Base-by-base conservation (phyloP, 2,888 invertebrate species). In the Acronicta leporina region DNA sequence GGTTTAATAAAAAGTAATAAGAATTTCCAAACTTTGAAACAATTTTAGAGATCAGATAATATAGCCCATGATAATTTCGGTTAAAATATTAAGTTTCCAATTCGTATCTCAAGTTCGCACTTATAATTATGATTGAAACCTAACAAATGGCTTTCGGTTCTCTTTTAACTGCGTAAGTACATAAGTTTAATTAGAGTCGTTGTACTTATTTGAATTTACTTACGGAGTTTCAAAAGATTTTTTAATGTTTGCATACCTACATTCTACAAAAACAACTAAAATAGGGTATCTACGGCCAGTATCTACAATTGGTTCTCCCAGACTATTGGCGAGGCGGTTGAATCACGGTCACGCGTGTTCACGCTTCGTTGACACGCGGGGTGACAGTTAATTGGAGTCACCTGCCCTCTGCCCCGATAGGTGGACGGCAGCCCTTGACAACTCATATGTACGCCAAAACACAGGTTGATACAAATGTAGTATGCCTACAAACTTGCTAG, bases 381-480 rank as follows among this genome's bases (percentile, higher is more conserved):
- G 68, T 53, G 81, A 79, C 67, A 77, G 89, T 87, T 94, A 93
- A 94, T 94, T 94, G 94, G 91, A 92, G 92, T 94, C 94, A 94
- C 94, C 94, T 94, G 93, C 92, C 90, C 86, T 84, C 77, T 77
- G 80, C 78, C 79, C 81, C 64, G 67, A n/a, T 63, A 66, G 61
- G 72, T 67, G 74, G 82, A 85, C 87, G 80, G 83, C 85, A 85
- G 86, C 89, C 85, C 86, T 63, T 77, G 79, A 65, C 71, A 53
- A 75, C 70, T 76, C 77, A 71, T 69, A 62, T 50, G 70, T 65
- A 63, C 43, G 33, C n/a, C 42, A 53, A 47, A 55, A 62, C 86
- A 89, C 81, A 89, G 87, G 86, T 57, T 50, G 89, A 61, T 84
- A 6, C 48, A 8, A 46, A 49, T 40, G 50, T 5, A 33, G 0